phyloP scores from a whole-genome alignment of 2,888 invertebrate species.

The Drosophila acutilabella region DNA sequence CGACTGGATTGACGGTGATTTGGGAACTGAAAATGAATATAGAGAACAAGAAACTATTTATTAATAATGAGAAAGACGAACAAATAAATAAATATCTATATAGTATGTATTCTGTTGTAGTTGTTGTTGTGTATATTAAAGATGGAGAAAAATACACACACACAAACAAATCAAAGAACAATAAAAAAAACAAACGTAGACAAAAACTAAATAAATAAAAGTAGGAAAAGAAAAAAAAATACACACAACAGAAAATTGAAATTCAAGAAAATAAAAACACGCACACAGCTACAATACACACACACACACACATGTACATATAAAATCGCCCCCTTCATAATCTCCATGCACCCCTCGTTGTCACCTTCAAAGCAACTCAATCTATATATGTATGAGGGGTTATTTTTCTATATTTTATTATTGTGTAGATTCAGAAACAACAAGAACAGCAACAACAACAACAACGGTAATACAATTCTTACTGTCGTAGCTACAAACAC shows the following conservation, averaged over 20 bases:
- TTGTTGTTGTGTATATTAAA: slow-evolving; percentile 2
- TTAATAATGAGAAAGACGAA: slow-evolving; percentile 73
- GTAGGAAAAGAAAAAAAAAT: slow-evolving; percentile 49
- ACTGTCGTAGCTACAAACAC: slow-evolving; percentile 62
- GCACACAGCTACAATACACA: slow-evolving; percentile 29
- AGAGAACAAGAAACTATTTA: slow-evolving; percentile 80
- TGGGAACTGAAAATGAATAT: slow-evolving; percentile 75
- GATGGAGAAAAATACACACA: slow-evolving; percentile 7
- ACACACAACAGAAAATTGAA: slow-evolving; percentile 48
- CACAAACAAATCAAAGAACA: slow-evolving; percentile 20
- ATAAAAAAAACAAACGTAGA: slow-evolving; percentile 54
- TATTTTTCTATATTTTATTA: slow-evolving; percentile 57
- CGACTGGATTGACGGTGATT: slow-evolving; percentile 67
- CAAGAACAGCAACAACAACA: slow-evolving; percentile 50
- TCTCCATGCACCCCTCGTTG: slow-evolving; percentile 9
- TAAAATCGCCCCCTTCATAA: slow-evolving; percentile 17
- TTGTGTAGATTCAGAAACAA: slow-evolving; percentile 70
- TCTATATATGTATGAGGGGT: slow-evolving; percentile 59
- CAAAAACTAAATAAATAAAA: slow-evolving; percentile 76
- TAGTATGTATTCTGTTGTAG: neutral
- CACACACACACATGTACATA: slow-evolving; percentile 1
- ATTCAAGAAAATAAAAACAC: slow-evolving; percentile 67
- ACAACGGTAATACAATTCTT: slow-evolving; percentile 76
- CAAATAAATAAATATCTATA: slow-evolving; percentile 40
- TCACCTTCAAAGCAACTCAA: slow-evolving; percentile 50